phyloP scores from a whole-genome alignment of 2,113 vertebrate species.

The Chiloscyllium plagiosum region DNA sequence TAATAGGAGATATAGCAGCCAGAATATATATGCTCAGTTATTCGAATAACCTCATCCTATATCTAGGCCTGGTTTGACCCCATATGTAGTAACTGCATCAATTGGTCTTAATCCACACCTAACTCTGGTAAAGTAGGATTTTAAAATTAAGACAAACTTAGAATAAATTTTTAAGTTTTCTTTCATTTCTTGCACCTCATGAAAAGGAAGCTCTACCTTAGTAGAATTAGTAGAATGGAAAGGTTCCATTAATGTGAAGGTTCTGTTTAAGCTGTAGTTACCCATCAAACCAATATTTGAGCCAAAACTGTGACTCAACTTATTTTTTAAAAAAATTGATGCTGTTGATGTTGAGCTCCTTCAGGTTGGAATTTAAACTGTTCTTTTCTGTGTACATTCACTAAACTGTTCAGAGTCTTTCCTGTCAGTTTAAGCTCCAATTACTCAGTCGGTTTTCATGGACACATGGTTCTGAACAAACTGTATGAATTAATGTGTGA shows the following conservation, averaged over 20 bases:
- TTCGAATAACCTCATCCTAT: background rate
- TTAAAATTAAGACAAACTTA: background rate
- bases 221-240: background rate
- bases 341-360: background rate
- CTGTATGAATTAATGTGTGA: conserved; percentile 54
- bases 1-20: background rate
- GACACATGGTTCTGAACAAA: conserved; percentile 39
- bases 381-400: background rate
- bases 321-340: background rate
- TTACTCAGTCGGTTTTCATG: conserved; percentile 8
- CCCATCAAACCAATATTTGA: background rate
- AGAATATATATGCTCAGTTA: background rate
- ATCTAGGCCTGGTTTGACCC: background rate
- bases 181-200: background rate
- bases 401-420: background rate
- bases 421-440: background rate
- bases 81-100: background rate
- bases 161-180: background rate
- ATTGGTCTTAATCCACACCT: background rate
- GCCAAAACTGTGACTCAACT: background rate
- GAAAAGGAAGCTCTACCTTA: background rate
- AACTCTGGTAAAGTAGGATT: background rate
- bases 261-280: background rate
- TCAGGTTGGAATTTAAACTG: background rate
- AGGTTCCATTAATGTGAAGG: background rate